Base-by-base conservation (phyloP, 1,140 invertebrate species). In the Tetraneura akinire region DNA sequence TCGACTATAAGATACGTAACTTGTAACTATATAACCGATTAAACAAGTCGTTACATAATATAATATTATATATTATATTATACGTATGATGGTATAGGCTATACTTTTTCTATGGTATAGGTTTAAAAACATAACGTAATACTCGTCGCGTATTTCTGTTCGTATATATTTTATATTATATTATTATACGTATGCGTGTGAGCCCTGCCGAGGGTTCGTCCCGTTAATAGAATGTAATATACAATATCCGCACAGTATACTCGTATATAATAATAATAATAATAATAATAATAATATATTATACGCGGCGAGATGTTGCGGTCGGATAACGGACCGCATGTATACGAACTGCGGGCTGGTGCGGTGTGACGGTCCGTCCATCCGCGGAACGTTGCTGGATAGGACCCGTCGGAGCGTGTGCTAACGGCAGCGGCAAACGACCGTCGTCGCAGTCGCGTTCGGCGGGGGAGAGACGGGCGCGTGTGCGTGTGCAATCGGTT, bases 401-500 rank as follows among this genome's bases (percentile, higher is more conserved):
- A 51, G 71, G 71, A 55, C 47, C 29, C 49, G 11, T 10, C 8
- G 49, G 32, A 45, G 18, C 73, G n/a, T 37, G 71, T 66, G 62
- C n/a, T 8, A 64, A 64, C 8, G 51, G 18, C 51, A 21, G 18
- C 49, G 18, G 64, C 32, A 68, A 23, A 42, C 62, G 29, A 26
- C 37, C 49, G 42, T 18, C 42, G 66, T 47, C 66, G 64, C 2
- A 29, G 8, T 45, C 37, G 21, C n/a, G n/a, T 8, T 62, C 37
- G n/a, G 23, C 26, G n/a, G 45, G 10, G 10, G 13, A 1, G 3
- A 10, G 45, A 11, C 37, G 64, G 13, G 64, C 13, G 29, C 62
- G 13, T 21, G 62, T 23, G 53, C 23, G 45, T 16, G 32, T 51
- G 74, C 55, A 78, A 78, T 78, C 74, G 74, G 74, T 78, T 78